phyloP scores from a whole-genome alignment of 2,113 vertebrate genomes.

The Odontesthes bonariensis region DNA sequence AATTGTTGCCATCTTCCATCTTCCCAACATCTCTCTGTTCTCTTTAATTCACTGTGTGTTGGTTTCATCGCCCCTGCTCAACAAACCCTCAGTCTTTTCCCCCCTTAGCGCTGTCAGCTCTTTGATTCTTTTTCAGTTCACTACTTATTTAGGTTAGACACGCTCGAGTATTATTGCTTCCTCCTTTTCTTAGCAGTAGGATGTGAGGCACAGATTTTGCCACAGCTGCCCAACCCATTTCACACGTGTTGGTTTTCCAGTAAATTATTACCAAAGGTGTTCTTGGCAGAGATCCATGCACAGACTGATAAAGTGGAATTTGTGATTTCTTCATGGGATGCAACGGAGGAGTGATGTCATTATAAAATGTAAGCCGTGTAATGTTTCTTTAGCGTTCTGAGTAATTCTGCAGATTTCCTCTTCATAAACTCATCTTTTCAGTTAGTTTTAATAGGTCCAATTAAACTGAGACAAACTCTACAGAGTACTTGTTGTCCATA shows the following conservation, averaged over 20 bases:
- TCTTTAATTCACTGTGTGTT: conserved; percentile 5
- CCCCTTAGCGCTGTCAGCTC: conserved; percentile 44
- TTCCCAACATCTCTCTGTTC: not conserved
- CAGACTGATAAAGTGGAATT: not conserved
- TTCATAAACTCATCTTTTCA: no score
- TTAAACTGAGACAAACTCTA: not conserved
- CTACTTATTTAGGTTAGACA: conserved; percentile 75
- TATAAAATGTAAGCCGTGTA: no score
- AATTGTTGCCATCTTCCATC: not conserved
- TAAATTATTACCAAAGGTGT: not conserved
- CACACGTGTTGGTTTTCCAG: conserved; percentile 17
- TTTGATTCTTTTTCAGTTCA: conserved; percentile 70
- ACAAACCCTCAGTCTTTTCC: conserved; percentile 3
- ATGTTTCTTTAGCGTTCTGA: no score
- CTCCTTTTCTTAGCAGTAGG: conserved; percentile 29
- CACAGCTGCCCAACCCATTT: not conserved
- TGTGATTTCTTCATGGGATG: not conserved
- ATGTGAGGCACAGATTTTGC: conserved; percentile 46
- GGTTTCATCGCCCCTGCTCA: conserved; percentile 5
- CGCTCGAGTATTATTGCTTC: conserved; percentile 55
- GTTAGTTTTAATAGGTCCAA: no score
- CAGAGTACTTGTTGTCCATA: no score
- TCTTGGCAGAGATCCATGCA: not conserved
- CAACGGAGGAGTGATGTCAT: not conserved
- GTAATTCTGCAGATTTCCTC: no score